phyloP scores from a whole-genome alignment of 2,797 vertebrate species.

The Phylloscopus collybita region DNA sequence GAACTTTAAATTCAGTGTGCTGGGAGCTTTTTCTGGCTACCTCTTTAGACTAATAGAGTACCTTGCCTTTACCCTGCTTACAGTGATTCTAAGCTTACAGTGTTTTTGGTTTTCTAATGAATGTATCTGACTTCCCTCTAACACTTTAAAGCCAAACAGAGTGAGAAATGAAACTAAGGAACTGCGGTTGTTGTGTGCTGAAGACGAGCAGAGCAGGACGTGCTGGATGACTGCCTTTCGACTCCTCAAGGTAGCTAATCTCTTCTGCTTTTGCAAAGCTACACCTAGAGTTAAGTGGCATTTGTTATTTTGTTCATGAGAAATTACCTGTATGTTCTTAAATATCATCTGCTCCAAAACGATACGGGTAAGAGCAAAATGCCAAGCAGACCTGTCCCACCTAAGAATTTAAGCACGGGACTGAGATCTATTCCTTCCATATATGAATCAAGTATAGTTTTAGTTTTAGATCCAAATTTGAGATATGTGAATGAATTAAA shows the following conservation, averaged over 20 bases:
- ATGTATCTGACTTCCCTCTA: not conserved
- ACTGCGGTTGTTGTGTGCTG: slow-evolving; percentile 92
- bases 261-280: not conserved
- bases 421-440: not conserved
- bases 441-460: not conserved
- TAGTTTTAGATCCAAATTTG: not conserved
- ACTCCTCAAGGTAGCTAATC: slow-evolving; percentile 88
- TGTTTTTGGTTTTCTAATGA: not conserved
- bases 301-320: not conserved
- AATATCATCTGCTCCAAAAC: not conserved
- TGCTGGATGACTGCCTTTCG: slow-evolving; percentile 98
- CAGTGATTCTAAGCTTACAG: not conserved
- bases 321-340: not conserved
- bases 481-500: not conserved
- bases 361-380: not conserved
- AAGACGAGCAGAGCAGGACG: slow-evolving; percentile 91
- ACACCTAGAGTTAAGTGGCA: not conserved
- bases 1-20: not conserved
- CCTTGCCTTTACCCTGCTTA: not conserved
- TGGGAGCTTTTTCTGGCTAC: not conserved
- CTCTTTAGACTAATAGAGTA: not conserved
- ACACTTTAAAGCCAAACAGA: slow-evolving; percentile 86
- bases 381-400: not conserved
- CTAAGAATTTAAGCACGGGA: not conserved
- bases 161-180: slow-evolving; percentile 90